Evolutionary conservation across 2,797 vertebrate species (phyloP).

Genomic region (Pseudopleuronectes americanus): DNA sequence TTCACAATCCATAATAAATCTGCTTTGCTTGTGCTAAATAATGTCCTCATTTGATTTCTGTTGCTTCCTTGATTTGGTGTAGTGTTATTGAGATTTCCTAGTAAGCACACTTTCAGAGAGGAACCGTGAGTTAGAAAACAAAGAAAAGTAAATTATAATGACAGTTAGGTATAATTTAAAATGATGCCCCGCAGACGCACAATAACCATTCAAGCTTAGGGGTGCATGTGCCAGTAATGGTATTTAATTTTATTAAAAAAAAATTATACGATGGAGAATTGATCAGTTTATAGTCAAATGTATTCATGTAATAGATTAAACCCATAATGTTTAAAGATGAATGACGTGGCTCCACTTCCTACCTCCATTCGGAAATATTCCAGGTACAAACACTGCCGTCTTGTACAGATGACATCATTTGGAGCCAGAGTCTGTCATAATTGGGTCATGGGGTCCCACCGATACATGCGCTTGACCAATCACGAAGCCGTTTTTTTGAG

Average conservation of each 20-base stretch:
- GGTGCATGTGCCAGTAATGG: too few species aligned
- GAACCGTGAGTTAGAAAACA: background rate
- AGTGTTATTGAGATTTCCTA: conserved; percentile 10
- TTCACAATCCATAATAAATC: conserved; percentile 42
- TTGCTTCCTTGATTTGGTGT: conserved; percentile 28
- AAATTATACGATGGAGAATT: background rate
- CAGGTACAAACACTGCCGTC: too few species aligned
- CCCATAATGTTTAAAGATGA: background rate
- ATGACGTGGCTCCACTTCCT: too few species aligned
- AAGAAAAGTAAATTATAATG: conserved; percentile 1
- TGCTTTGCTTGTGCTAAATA: conserved; percentile 23
- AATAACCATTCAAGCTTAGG: too few species aligned
- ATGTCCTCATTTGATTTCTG: conserved; percentile 30
- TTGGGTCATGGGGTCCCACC: too few species aligned
- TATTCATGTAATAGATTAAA: background rate
- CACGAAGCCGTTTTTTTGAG: too few species aligned
- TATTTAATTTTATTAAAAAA: background rate
- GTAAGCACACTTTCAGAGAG: conserved; percentile 4
- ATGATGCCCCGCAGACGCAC: too few species aligned
- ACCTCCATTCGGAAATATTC: background rate
- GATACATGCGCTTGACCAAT: too few species aligned
- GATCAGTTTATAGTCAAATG: background rate
- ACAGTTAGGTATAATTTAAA: background rate
- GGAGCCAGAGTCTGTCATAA: too few species aligned
- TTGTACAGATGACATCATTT: too few species aligned